Conservation (phyloP, 2,113 vertebrate genomes). For the Hucho hucho region DNA sequence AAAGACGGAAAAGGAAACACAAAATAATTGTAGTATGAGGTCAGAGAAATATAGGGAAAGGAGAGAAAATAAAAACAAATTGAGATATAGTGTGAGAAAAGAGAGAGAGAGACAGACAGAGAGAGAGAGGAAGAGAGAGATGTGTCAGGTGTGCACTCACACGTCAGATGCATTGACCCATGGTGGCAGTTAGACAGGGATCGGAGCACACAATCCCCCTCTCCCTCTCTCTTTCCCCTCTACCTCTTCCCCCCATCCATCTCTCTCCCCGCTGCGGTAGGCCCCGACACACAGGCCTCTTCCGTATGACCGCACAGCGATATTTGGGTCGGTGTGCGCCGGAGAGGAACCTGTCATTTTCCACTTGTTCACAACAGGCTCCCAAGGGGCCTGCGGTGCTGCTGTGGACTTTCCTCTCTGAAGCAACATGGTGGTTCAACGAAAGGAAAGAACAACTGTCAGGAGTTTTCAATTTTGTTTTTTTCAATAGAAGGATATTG, state of each 20-base stretch:
- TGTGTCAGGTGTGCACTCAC: conserved; percentile 48
- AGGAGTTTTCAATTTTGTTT: conserved; percentile 4
- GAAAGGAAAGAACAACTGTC: conserved; percentile 6
- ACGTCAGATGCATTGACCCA: conserved; percentile 51
- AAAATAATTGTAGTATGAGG: too few relatives aligned
- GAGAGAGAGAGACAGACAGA: neutral
- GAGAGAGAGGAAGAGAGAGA: conserved; percentile 8
- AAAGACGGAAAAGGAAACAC: too few relatives aligned
- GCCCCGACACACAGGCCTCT: conserved; percentile 39
- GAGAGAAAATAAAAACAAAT: neutral
- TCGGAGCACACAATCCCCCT: conserved; percentile 13
- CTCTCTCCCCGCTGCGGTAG: neutral
- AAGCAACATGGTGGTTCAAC: neutral
- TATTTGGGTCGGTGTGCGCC: conserved; percentile 41
- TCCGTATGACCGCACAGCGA: conserved; percentile 55
- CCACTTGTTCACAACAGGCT: conserved; percentile 49
- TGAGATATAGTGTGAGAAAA: neutral
- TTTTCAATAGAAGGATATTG: neutral
- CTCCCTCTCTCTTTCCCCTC: conserved; percentile 11
- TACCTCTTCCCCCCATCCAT: neutral
- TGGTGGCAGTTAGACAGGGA: conserved; percentile 43
- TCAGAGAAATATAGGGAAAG: neutral
- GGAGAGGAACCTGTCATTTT: conserved; percentile 60
- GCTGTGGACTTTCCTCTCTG: conserved; percentile 6
- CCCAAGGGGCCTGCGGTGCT: conserved; percentile 11